Conservation (phyloP, 2,113 vertebrate genomes). For the Aptenodytes patagonicus region DNA sequence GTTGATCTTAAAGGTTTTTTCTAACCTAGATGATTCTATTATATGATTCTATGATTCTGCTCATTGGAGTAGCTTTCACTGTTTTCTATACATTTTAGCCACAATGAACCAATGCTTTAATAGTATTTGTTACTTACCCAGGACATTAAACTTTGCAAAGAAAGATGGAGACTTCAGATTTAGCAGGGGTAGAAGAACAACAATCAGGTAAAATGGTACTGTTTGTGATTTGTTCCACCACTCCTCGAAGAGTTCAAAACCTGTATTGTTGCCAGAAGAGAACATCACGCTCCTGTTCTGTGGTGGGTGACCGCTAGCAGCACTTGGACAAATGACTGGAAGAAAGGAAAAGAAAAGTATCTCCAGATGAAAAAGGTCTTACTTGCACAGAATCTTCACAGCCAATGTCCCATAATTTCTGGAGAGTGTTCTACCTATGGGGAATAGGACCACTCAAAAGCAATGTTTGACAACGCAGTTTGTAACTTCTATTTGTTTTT, state of each 20-base stretch:
- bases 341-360: constrained; percentile 19
- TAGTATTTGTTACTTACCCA: constrained; percentile 78
- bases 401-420: neutral
- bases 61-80: neutral
- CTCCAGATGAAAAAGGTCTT: neutral
- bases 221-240: constrained; percentile 92
- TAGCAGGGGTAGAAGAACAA: constrained; percentile 88
- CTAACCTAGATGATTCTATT: neutral
- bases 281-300: constrained; percentile 54
- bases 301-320: constrained; percentile 18
- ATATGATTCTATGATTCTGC: neutral
- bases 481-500: neutral
- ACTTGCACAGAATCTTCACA: neutral
- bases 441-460: neutral
- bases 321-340: constrained; percentile 88
- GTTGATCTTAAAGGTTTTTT: neutral
- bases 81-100: neutral
- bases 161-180: constrained; percentile 96
- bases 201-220: constrained; percentile 88
- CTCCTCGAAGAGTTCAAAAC: constrained; percentile 75
- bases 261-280: constrained; percentile 32
- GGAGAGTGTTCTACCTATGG: neutral
- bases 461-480: neutral
- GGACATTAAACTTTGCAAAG: constrained; percentile 94
- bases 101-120: neutral